Base-by-base conservation (phyloP, 1,140 invertebrate species). In the Schmidtea mediterranea region DNA sequence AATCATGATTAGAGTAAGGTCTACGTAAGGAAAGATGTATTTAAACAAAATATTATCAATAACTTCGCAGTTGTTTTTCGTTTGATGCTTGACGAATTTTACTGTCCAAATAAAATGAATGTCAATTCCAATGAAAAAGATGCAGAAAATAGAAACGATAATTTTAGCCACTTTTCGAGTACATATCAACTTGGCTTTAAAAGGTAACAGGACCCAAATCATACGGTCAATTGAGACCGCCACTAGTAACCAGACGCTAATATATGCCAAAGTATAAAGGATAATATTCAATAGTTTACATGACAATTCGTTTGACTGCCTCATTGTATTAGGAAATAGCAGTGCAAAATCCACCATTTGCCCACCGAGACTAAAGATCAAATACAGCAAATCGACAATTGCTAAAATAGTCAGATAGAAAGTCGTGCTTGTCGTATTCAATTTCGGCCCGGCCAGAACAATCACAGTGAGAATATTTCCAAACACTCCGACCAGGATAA, bases 401-500 rank as follows among this genome's bases (percentile, higher is more conserved):
- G 46, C 46, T 23, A 48, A 24, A 32, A 23, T 8, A 3, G 13
- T 48, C 5, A 48, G 38, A n/a, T 21, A 37, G 10, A 36, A 13
- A 8, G 46, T 18, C 10, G 46, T 48, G 46, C 46, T 48, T 22
- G 9, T 5, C 6, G 5, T 15, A n/a, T 22, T 12, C 12, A 48
- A 40, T 21, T 48, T 48, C 2, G 23, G 23, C 5, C 36, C 24
- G 10, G 15, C 18, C 15, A 48, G 15, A 12, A 48, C 24, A 16
- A 37, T 36, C 2, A 48, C 19, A 18, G 46, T 48, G 13, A 48
- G 46, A 13, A 48, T n/a, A 37, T 48, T 48, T 12, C 46, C 46
- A 24, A 45, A 19, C 5, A 45, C 5, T 13, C 43, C 43, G 3
- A 45, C 15, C 15, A 16, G 10, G 5, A 15, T 21, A 24, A 21